Percentiles rank a stretch among this genome's conserved stretches.
phyloP scores from a whole-genome alignment of 2,113 vertebrate species.

The Microcebus tavaratra region DNA sequence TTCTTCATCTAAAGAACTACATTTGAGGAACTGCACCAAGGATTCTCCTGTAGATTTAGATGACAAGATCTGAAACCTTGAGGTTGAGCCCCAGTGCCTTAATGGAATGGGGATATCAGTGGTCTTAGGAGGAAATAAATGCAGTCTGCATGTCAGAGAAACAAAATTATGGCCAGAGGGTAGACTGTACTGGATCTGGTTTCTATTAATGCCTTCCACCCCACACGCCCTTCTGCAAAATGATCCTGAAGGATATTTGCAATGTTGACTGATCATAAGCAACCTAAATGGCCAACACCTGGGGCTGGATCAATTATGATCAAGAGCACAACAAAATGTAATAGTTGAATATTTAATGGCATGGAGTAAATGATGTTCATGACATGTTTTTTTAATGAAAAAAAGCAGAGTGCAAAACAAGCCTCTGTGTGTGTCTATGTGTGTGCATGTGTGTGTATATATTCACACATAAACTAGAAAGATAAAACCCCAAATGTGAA shows the following conservation, averaged over 20 bases:
- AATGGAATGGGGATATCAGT: neutral
- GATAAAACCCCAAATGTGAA: neutral
- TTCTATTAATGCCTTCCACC: neutral
- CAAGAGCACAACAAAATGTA: too few relatives aligned
- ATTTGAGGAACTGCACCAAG: neutral
- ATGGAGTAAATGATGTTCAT: neutral
- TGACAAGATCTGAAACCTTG: neutral
- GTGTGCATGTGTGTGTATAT: too few relatives aligned
- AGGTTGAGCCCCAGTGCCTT: neutral
- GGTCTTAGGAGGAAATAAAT: neutral
- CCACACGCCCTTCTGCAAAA: accelerated
- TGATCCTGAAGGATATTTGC: neutral
- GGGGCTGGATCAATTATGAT: neutral
- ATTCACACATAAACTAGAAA: neutral
- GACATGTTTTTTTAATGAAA: neutral
- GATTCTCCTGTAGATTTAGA: neutral
- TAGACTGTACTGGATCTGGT: accelerated
- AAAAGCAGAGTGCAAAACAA: neutral
- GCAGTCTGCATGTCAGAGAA: neutral
- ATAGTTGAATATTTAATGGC: neutral
- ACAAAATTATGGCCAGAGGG: neutral
- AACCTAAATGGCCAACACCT: neutral
- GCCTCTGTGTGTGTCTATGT: too few relatives aligned
- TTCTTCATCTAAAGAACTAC: neutral
- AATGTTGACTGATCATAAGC: neutral